These are phyloP conservation scores for Drosophila demipolita DNA, from an alignment of 2,888 invertebrate genomes.

Conservation along the genomic window DNA sequence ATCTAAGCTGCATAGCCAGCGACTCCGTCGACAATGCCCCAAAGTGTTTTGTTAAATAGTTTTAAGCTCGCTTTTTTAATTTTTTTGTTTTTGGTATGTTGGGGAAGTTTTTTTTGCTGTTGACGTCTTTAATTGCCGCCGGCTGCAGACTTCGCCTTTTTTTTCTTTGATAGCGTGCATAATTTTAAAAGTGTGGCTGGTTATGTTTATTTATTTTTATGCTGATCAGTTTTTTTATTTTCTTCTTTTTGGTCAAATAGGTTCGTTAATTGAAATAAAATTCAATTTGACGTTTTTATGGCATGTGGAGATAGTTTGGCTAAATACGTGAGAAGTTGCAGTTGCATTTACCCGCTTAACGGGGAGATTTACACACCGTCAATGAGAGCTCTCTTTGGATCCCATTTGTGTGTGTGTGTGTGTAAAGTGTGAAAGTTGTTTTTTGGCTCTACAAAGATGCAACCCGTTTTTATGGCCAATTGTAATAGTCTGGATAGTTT, in stretches of 20 bases:
- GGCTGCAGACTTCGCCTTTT: conserved; percentile 22
- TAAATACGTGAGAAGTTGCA: conserved; percentile 73
- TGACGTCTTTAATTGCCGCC: conserved; percentile 40
- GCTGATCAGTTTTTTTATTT: conserved; percentile 10
- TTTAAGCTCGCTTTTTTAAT: conserved; percentile 20
- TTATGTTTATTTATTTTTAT: conserved; percentile 41
- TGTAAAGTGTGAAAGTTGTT: conserved; percentile 70
- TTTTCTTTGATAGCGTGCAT: conserved; percentile 59
- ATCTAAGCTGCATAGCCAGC: conserved; percentile 47
- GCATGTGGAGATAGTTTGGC: conserved; percentile 72
- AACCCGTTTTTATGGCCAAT: conserved; percentile 57
- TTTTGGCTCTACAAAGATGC: conserved; percentile 60
- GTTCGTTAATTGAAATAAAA: conserved; percentile 80
- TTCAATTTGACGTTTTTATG: conserved; percentile 78
- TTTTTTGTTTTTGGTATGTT: conserved; percentile 4
- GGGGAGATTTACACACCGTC: conserved; percentile 32
- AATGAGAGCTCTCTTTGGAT: conserved; percentile 30
- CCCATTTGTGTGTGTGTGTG: conserved; percentile 1
- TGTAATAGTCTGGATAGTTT: conserved; percentile 36
- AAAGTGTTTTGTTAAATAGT: conserved; percentile 61
- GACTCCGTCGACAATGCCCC: conserved; percentile 53
- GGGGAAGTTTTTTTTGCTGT: conserved; percentile 28
- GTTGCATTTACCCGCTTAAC: conserved; percentile 31
- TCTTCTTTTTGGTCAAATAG: conserved; percentile 60
- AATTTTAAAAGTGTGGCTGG: conserved; percentile 54